Percentiles rank a stretch among this genome's conserved stretches.
Conservation (phyloP, 2,113 vertebrate genomes). For the Macroglossus sobrinus region DNA sequence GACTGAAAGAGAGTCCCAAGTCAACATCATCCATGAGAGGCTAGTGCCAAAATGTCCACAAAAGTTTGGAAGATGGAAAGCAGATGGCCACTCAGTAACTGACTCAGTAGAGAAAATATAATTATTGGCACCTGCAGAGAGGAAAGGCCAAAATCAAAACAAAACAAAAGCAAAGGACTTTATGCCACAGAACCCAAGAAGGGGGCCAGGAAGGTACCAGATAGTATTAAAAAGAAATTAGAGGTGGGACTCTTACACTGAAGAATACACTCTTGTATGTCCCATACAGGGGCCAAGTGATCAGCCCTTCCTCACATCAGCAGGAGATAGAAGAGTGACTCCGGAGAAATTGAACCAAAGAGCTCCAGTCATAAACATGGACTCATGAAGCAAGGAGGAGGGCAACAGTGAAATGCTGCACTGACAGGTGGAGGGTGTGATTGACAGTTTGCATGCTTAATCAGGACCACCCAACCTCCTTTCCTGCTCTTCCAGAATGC, state of each 20-base stretch:
- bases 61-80: background rate
- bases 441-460: background rate
- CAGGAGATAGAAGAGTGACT: background rate
- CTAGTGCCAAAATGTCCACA: background rate
- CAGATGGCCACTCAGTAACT: background rate
- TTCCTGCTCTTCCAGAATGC: background rate
- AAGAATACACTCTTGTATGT: background rate
- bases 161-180: background rate
- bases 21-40: background rate
- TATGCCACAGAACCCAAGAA: background rate
- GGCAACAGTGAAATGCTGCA: background rate
- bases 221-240: background rate
- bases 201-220: background rate
- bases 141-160: background rate
- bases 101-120: background rate
- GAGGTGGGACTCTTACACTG: background rate
- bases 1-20: background rate
- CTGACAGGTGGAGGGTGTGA: background rate
- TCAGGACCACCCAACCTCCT: background rate
- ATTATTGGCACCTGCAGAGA: background rate
- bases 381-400: background rate
- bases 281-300: background rate
- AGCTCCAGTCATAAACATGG: background rate
- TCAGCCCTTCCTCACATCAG: background rate
- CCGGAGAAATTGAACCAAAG: background rate